These are phyloP conservation scores for Mythimna impura DNA, from an alignment of 2,888 invertebrate species.

Conservation along the genomic window DNA sequence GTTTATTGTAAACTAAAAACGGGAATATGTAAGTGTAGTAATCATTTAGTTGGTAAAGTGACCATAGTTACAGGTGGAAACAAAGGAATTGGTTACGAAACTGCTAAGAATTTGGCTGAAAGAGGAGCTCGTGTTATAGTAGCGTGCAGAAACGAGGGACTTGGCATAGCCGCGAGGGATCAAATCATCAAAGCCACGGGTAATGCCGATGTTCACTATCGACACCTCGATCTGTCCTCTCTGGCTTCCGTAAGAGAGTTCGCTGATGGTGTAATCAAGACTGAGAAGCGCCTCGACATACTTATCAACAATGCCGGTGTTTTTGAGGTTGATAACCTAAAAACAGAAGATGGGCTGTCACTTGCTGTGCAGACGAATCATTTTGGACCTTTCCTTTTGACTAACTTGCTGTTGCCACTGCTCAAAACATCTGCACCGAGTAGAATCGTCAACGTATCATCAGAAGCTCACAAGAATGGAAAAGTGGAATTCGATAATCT, in stretches of 20 bases:
- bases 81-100: slow-evolving; percentile 95
- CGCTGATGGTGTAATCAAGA: slow-evolving; percentile 88
- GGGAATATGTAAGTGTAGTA: slow-evolving; percentile 76
- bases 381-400: slow-evolving; percentile 92
- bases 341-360: slow-evolving; percentile 91
- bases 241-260: slow-evolving; percentile 91
- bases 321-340: slow-evolving; percentile 76
- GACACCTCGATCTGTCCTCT: slow-evolving; percentile 87
- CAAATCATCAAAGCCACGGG: slow-evolving; percentile 72
- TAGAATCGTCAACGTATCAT: slow-evolving; percentile 82
- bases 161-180: slow-evolving; percentile 90
- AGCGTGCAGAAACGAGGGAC: slow-evolving; percentile 93
- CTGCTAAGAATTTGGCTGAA: slow-evolving; percentile 92
- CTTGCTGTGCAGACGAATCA: slow-evolving; percentile 90
- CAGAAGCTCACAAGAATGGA: slow-evolving; percentile 72
- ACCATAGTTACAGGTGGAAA: slow-evolving; percentile 96
- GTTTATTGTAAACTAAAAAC: slow-evolving; percentile 72
- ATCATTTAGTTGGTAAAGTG: slow-evolving; percentile 93
- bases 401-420: slow-evolving; percentile 90
- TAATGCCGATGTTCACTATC: slow-evolving; percentile 79
- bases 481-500: slow-evolving; percentile 75
- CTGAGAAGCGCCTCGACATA: slow-evolving; percentile 89
- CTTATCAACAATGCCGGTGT: slow-evolving; percentile 92
- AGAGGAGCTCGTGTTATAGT: slow-evolving; percentile 94
- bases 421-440: slow-evolving; percentile 81